A percentile compares a stretch with the other conserved stretches of the same genome.
These are phyloP conservation scores for Setophaga coronata DNA, from an alignment of 2,113 vertebrate species.

Conservation along the genomic window DNA sequence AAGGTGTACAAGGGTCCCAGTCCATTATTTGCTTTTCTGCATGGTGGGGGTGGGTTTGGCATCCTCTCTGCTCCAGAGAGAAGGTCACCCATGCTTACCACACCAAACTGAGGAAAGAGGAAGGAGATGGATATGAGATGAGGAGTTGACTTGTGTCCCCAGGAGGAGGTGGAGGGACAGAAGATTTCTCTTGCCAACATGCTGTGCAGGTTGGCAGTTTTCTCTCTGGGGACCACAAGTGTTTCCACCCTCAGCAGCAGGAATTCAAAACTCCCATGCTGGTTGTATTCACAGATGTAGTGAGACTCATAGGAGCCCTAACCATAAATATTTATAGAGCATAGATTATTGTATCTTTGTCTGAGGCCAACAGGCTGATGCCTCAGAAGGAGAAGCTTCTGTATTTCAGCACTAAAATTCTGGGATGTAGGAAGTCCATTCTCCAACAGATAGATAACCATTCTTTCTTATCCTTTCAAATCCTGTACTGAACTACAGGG, in stretches of 20 bases:
- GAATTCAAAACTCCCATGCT: not conserved
- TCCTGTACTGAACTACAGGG: not conserved
- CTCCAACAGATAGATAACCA: not conserved
- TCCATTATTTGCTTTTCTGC: not conserved
- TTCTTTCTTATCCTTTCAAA: not conserved
- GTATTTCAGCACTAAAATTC: not conserved
- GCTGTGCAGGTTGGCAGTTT: not conserved
- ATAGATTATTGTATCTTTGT: not conserved
- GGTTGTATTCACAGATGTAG: not conserved
- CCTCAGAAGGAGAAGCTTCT: not conserved
- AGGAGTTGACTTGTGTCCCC: not conserved
- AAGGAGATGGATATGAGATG: not conserved
- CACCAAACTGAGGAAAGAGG: not conserved
- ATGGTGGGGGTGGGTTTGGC: not conserved
- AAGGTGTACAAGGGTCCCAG: fast-evolving
- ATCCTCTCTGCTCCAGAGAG: not conserved
- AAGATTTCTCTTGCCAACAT: not conserved
- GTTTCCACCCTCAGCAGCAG: not conserved
- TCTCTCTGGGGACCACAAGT: not conserved
- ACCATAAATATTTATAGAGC: not conserved
- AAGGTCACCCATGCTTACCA: not conserved
- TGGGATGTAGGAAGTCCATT: not conserved
- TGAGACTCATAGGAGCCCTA: not conserved
- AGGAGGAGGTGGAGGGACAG: not conserved
- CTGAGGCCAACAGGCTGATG: not conserved